Percentiles rank a stretch among this genome's conserved stretches.
These are phyloP conservation scores for Cephus nigrinus DNA, from an alignment of 2,888 invertebrate species.

Conservation along the genomic window DNA sequence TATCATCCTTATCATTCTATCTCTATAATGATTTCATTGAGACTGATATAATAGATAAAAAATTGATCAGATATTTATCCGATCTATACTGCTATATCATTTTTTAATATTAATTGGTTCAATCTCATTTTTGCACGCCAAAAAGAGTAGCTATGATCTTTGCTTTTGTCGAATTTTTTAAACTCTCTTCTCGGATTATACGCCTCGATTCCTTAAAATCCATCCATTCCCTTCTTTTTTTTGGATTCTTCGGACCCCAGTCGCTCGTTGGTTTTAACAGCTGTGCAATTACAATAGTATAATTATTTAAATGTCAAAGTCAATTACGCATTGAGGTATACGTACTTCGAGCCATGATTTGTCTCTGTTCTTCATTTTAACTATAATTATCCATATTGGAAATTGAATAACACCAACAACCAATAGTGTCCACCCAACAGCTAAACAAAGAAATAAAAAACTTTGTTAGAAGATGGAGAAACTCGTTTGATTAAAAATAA, in stretches of 20 bases:
- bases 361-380: slow-evolving; percentile 46
- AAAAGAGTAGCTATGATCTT: slow-evolving; percentile 6
- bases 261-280: slow-evolving; percentile 68
- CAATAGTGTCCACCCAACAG: slow-evolving; percentile 69
- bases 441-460: slow-evolving; percentile 48
- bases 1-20: background rate
- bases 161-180: background rate
- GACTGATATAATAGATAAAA: background rate
- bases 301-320: slow-evolving; percentile 4
- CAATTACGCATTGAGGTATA: slow-evolving; percentile 6
- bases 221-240: slow-evolving; percentile 70
- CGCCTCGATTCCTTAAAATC: slow-evolving; percentile 68
- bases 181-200: slow-evolving; percentile 50
- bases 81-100: background rate
- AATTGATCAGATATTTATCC: background rate
- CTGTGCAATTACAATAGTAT: slow-evolving; percentile 55
- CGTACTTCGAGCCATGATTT: slow-evolving; percentile 40
- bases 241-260: slow-evolving; percentile 75
- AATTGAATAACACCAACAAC: slow-evolving; percentile 68
- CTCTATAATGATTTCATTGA: background rate
- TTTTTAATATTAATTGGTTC: background rate
- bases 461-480: background rate
- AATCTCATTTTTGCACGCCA: background rate
- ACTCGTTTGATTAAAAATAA: slow-evolving; percentile 3
- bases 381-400: slow-evolving; percentile 66